Evolutionary conservation across 2,797 vertebrate genomes (phyloP).

Genomic region (Thamnophis elegans): DNA sequence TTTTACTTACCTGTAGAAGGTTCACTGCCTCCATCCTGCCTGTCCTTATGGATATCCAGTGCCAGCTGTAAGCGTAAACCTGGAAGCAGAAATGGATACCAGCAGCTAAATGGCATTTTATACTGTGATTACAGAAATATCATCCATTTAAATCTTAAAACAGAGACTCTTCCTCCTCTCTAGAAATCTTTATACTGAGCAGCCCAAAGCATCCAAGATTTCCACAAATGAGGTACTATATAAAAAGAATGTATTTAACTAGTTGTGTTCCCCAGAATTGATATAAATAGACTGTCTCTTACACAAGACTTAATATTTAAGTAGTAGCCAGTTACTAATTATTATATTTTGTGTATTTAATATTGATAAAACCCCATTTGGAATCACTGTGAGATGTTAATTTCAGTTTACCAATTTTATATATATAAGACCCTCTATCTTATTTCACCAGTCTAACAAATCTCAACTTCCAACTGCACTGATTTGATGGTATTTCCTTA

Average conservation of each 20-base stretch:
- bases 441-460: background rate
- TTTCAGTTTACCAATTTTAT: background rate
- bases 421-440: background rate
- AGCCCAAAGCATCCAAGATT: background rate
- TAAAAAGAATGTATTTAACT: background rate
- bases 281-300: background rate
- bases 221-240: background rate
- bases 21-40: conserved; percentile 21
- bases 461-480: background rate
- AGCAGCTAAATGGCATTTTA: background rate
- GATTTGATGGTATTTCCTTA: background rate
- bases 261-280: background rate
- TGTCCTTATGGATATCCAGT: background rate
- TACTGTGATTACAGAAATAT: background rate
- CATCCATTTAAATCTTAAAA: background rate
- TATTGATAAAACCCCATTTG: background rate
- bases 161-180: background rate
- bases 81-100: background rate
- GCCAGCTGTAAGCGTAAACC: conserved; percentile 15
- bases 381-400: background rate
- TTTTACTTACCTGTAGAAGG: conserved; percentile 8
- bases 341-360: background rate
- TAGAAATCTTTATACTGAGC: background rate
- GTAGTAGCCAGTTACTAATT: background rate
- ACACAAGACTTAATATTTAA: background rate